These are phyloP conservation scores for Acrocephalus scirpaceus DNA, from an alignment of 2,797 vertebrate species.

Conservation along the genomic window DNA sequence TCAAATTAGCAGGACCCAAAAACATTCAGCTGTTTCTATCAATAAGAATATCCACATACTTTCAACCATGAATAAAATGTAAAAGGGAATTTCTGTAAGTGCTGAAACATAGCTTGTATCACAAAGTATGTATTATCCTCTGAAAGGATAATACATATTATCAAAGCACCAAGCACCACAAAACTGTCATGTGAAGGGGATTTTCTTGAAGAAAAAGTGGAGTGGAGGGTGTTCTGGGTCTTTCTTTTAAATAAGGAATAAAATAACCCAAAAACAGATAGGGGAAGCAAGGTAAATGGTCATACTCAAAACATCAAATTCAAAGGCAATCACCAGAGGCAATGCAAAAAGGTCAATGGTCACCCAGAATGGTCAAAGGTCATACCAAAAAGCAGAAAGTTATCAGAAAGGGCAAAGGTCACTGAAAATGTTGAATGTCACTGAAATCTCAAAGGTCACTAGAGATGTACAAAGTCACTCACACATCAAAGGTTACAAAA, in stretches of 20 bases:
- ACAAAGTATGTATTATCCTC: not conserved
- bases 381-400: not conserved
- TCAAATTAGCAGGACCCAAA: not conserved
- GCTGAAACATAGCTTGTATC: not conserved
- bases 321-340: not conserved
- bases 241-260: not conserved
- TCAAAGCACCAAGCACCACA: not conserved
- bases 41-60: not conserved
- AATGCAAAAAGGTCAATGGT: not conserved
- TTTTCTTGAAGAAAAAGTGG: not conserved
- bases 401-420: not conserved
- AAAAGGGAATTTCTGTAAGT: not conserved
- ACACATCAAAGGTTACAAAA: not conserved
- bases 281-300: not conserved
- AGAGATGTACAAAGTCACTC: not conserved
- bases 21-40: not conserved
- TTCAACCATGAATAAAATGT: not conserved
- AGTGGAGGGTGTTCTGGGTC: not conserved
- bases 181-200: accelerated
- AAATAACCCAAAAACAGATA: not conserved
- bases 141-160: not conserved
- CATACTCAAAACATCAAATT: not conserved
- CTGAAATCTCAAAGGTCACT: not conserved
- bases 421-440: not conserved
- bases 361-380: not conserved